A percentile compares a stretch with the other conserved stretches of the same genome.
Conservation (phyloP, 2,797 vertebrate species). For the Eospalax fontanierii region DNA sequence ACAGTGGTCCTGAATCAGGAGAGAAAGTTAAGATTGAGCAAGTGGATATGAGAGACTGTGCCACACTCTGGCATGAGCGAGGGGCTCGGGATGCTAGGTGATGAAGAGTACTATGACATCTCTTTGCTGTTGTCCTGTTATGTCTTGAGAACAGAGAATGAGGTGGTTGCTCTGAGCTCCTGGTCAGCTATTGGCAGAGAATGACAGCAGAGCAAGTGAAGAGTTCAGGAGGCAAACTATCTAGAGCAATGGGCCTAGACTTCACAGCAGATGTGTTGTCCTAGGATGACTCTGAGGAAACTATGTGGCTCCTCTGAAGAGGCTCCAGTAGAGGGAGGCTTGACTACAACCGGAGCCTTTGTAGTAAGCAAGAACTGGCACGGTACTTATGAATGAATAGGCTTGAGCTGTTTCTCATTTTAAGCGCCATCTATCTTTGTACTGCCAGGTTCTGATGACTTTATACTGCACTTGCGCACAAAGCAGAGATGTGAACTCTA, state of each 20-base stretch:
- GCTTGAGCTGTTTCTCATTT: neutral
- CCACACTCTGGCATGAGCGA: neutral
- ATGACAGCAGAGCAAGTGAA: neutral
- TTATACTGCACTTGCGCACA: neutral
- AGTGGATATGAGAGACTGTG: neutral
- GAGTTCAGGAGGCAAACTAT: neutral
- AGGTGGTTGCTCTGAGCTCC: neutral
- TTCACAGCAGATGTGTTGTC: too few relatives aligned
- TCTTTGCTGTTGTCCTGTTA: neutral
- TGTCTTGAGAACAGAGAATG: neutral
- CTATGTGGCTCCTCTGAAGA: too few relatives aligned
- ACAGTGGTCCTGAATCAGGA: neutral
- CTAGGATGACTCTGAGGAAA: rapidly evolving
- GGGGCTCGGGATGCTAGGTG: too few relatives aligned
- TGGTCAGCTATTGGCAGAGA: too few relatives aligned
- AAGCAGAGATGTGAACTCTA: neutral
- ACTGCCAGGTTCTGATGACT: neutral
- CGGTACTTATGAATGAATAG: neutral
- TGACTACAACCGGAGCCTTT: neutral
- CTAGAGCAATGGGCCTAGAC: too few relatives aligned
- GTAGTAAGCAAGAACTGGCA: neutral
- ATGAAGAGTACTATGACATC: neutral
- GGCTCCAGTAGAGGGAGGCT: neutral
- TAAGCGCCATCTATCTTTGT: neutral
- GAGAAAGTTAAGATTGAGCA: neutral